Evolutionary conservation across 2,797 vertebrate species (phyloP), one percentile per base, ranked within the genome.

Genomic region (Aeoliscus strigatus): DNA sequence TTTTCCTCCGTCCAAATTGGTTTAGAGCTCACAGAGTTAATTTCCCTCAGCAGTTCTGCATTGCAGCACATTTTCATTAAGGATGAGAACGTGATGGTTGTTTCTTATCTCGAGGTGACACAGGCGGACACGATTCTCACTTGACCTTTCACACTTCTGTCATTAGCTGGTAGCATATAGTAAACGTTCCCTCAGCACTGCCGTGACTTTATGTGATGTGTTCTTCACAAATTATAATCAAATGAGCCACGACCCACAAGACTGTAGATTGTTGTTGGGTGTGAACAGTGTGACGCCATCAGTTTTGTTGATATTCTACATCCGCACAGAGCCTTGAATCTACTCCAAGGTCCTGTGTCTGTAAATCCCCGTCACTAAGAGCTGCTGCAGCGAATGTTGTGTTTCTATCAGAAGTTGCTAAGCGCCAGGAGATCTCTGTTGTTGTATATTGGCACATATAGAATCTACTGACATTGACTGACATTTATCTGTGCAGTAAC

Each of bases 1-100:
- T 14, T 40, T 46, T 16, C 37, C 36, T 51, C 44, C 9, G 4
- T 14, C 27, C 39, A 15, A n/a, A n/a, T n/a, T n/a, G n/a, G n/a
- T n/a, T n/a, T 38, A 7, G 14, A 38, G 30, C 30, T 25, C 12
- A 35, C 6, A 7, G 14, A n/a, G 14, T 21, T 14, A 33, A 13
- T 53, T 50, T 21, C 17, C 9, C 17, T 34, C 6, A 11, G 34
- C 25, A 23, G 25, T 9, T n/a, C 31, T 37, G 17, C 51, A 66
- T 75, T 51, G 48, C 11, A 48, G 23, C 11, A 16, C 30, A 49
- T 70, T 69, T 76, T 60, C 40, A 78, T 73, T 65, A 53, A 29
- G 14, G 38, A 3, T 39, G 23, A 57, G 2, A 6, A 10, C 27
- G 31, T 40, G 36, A 44, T n/a, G 0, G 11, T 6, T 14, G 24